Evolutionary conservation across 2,888 invertebrate genomes (phyloP), one percentile per base, ranked within the genome.

Genomic region (Geotrupes spiniger): DNA sequence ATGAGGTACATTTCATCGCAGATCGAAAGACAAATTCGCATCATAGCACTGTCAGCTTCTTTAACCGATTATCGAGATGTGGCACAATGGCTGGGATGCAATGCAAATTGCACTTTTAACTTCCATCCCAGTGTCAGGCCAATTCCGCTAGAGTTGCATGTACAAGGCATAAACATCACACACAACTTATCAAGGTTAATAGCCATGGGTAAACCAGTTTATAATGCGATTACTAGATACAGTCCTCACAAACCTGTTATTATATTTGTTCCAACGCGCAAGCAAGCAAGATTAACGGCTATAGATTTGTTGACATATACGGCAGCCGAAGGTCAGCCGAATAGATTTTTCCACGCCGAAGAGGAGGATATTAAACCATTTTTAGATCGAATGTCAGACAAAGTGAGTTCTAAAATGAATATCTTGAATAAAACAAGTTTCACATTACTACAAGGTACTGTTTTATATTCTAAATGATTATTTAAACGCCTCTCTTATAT

Each of bases 101-200:
- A 88, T 61, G 84, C 94, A 2, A 92, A 93, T 61, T 86, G 89
- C 16, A 92, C 94, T 1, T 99, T 98, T 76, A 99, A 99, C 78
- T 99, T 99, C 76, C 97, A 98, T 68, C 98, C 99, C 0, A 95
- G 93, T 66, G 97, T 98, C 2, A 78, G 99, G 1, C 99, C 98
- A 0, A 79, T 96, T 28, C 96, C 96, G 0, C 74, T 99, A 12
- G 97, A 99, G 69, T 75, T 99, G 36, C 97, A 98, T 66, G 94
- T 99, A 46, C 92, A 91, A 82, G 97, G 98, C 10, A 91, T 96
- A 74, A 99, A 97, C 76, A 90, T 98, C 31, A 95, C 96, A 0
- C 99, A 99, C 76, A 97, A 96, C 67, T 92, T 92, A 0, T 93
- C 97, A 0, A 83, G 99, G 8, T 81, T 99, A 21, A 89, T 96